A percentile compares a stretch with the other conserved stretches of the same genome.
phyloP scores from a whole-genome alignment of 2,113 vertebrate genomes.

The Percina caprodes region DNA sequence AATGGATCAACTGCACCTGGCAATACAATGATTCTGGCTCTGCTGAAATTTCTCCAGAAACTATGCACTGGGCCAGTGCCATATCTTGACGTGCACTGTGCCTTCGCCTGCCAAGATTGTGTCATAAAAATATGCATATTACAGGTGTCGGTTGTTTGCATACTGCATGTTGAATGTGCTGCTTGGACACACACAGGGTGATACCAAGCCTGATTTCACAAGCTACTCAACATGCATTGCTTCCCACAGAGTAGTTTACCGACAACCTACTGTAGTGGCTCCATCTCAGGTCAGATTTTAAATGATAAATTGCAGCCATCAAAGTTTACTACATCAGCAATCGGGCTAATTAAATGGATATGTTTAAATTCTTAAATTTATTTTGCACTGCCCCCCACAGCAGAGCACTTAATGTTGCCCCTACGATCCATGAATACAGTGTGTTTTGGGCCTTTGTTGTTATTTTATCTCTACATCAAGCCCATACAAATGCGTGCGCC shows the following conservation, averaged over 20 bases:
- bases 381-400: no score
- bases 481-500: not conserved
- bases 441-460: not conserved
- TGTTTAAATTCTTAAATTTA: no score
- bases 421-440: no score
- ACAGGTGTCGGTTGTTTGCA: constrained; percentile 42
- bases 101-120: constrained; percentile 38
- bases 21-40: constrained; percentile 26
- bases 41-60: constrained; percentile 34
- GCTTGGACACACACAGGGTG: not conserved
- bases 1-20: constrained; percentile 39
- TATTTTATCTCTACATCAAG: not conserved
- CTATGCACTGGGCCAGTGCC: constrained; percentile 11
- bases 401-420: not conserved
- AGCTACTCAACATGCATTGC: not conserved
- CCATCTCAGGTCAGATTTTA: not conserved
- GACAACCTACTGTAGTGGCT: constrained; percentile 5
- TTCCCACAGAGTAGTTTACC: not conserved
- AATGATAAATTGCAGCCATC: constrained; percentile 15
- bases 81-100: constrained; percentile 24
- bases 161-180: constrained; percentile 41
- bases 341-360: constrained; percentile 21
- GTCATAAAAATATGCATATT: constrained; percentile 49
- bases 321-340: constrained; percentile 27
- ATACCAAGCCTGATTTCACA: constrained; percentile 33